Percentiles rank a stretch among this genome's conserved stretches.
These are phyloP conservation scores for Setipinna tenuifilis DNA, from an alignment of 2,797 vertebrate species.

Conservation along the genomic window DNA sequence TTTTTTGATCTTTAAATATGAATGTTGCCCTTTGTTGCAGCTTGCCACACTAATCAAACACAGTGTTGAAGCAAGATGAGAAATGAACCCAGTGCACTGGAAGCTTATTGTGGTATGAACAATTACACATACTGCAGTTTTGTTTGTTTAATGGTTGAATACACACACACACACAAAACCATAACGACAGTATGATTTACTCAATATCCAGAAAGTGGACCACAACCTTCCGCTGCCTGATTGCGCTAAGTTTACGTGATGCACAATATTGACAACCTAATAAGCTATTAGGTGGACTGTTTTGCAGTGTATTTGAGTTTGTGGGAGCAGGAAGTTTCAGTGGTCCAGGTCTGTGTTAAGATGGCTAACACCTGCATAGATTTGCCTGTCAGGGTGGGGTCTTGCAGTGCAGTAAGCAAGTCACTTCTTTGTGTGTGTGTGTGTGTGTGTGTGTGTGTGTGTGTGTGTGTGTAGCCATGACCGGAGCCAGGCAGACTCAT, in stretches of 20 bases:
- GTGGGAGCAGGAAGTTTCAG: neutral
- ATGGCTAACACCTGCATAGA: neutral
- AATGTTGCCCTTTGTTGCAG: constrained; percentile 38
- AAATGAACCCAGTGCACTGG: neutral
- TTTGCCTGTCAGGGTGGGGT: neutral
- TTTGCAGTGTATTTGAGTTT: neutral
- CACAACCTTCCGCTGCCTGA: neutral
- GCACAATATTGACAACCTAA: neutral
- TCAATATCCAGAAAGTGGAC: neutral
- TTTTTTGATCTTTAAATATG: neutral
- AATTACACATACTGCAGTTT: neutral
- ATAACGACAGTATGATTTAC: neutral
- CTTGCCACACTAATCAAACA: constrained; percentile 35
- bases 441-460: constrained; percentile 20
- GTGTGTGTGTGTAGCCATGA: constrained; percentile 35
- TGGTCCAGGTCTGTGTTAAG: neutral
- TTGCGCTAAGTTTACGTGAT: neutral
- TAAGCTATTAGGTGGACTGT: neutral
- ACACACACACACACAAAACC: neutral
- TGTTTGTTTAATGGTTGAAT: constrained; percentile 48
- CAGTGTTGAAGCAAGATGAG: neutral
- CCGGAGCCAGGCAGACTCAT: constrained; percentile 48
- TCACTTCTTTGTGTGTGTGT: neutral
- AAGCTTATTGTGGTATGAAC: neutral
- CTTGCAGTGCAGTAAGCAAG: neutral